phyloP scores from a whole-genome alignment of 2,888 invertebrate species.

The Fissipunctia ypsillon region DNA sequence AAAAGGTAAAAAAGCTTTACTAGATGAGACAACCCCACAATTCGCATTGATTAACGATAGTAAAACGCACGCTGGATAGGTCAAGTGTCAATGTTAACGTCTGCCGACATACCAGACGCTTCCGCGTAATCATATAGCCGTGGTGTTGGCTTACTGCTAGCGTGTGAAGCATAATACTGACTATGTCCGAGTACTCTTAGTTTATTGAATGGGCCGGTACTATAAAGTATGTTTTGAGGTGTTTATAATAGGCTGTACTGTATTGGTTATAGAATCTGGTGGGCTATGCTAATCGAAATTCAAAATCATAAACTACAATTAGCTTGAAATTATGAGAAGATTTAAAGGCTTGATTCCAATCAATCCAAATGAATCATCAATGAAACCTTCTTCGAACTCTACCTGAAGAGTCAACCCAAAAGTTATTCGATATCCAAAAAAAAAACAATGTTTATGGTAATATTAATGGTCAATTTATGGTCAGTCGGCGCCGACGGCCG shows the following conservation, averaged over 20 bases:
- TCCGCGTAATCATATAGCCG: conserved; percentile 63
- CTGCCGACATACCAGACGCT: conserved; percentile 58
- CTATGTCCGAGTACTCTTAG: conserved; percentile 37
- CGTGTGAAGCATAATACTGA: conserved; percentile 53
- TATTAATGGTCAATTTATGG: conserved; percentile 66
- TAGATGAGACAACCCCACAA: conserved; percentile 1
- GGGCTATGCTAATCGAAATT: neutral
- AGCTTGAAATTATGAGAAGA: conserved; percentile 9
- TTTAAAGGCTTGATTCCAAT: neutral
- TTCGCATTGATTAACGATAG: conserved; percentile 28
- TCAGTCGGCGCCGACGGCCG: conserved; percentile 57
- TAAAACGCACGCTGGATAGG: conserved; percentile 60
- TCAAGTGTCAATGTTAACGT: conserved; percentile 66
- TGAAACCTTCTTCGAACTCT: conserved; percentile 41
- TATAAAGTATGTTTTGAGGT: conserved; percentile 31
- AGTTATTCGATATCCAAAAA: conserved; percentile 64
- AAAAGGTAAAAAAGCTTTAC: neutral
- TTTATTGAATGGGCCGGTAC: conserved; percentile 40
- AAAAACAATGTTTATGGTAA: conserved; percentile 57
- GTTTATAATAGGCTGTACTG: conserved; percentile 17
- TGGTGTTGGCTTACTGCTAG: conserved; percentile 64
- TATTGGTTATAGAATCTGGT: neutral
- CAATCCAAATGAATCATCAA: conserved; percentile 29
- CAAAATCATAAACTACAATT: neutral
- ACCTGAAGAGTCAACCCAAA: conserved; percentile 51